These are phyloP conservation scores for Dorcus parallelipipedus DNA, from an alignment of 2,888 invertebrate genomes.

Conservation along the genomic window DNA sequence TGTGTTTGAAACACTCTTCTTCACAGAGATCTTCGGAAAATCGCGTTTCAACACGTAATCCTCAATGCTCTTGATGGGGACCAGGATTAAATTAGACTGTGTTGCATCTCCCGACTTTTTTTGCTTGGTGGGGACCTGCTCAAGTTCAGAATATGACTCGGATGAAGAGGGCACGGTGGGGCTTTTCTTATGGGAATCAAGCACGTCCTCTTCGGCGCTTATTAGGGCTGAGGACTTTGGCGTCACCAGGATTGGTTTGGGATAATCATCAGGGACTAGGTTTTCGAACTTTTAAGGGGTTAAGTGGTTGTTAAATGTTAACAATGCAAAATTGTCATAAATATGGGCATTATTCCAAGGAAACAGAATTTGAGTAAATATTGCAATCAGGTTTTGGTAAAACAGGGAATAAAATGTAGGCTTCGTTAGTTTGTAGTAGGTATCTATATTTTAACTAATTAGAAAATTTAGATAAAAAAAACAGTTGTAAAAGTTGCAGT, in stretches of 20 bases:
- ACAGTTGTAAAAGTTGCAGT: no score
- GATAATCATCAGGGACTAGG: no score
- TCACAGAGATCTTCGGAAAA: neutral
- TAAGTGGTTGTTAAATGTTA: no score
- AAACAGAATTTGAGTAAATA: no score
- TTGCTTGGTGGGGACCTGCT: neutral
- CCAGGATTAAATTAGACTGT: slow-evolving; percentile 1
- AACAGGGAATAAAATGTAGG: no score
- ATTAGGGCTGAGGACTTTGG: slow-evolving; percentile 12
- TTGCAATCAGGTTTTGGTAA: no score
- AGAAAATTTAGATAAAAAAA: no score
- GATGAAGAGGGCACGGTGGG: neutral
- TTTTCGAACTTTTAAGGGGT: no score
- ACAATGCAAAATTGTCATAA: no score
- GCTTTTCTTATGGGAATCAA: neutral
- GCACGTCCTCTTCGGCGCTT: slow-evolving; percentile 4
- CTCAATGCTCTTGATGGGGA: slow-evolving; percentile 11
- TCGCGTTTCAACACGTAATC: slow-evolving; percentile 1
- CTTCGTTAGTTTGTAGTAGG: no score
- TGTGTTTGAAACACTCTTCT: neutral
- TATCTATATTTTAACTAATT: no score
- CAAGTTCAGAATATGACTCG: neutral
- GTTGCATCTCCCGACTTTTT: neutral
- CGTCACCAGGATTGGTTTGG: slow-evolving; percentile 11
- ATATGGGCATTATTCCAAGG: no score